Evolutionary conservation across 2,797 vertebrate genomes (phyloP).

Genomic region (Tragopan temminckii): DNA sequence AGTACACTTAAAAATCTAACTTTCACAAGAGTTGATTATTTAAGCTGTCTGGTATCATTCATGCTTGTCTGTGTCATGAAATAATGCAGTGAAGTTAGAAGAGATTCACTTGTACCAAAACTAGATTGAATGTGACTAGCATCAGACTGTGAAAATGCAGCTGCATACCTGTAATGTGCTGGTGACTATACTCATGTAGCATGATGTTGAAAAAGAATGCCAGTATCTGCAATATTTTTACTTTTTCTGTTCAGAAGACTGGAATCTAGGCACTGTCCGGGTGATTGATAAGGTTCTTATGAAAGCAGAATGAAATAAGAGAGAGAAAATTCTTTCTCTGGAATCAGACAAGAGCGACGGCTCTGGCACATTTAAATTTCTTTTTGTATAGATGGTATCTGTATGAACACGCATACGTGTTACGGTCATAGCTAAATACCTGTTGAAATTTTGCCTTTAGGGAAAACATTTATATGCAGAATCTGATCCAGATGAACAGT

Average conservation of each 20-base stretch:
- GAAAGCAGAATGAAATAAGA: not conserved
- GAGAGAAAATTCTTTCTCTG: not conserved
- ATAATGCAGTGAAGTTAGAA: not conserved
- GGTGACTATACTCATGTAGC: not conserved
- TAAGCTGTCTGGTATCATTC: not conserved
- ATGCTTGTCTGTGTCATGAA: not conserved
- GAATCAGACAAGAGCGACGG: not conserved
- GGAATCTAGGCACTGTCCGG: not conserved
- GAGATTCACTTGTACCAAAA: not conserved
- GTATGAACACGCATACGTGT: not conserved
- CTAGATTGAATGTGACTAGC: not conserved
- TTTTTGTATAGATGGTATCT: not conserved
- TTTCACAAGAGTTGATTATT: not conserved
- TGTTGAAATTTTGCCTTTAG: not conserved
- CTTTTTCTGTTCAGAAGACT: not conserved
- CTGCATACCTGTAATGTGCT: not conserved
- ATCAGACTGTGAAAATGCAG: not conserved
- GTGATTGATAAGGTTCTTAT: not conserved
- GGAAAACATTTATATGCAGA: not conserved
- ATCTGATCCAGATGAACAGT: not conserved
- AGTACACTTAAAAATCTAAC: not conserved
- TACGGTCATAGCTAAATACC: not conserved
- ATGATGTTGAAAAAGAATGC: not conserved
- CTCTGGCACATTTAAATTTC: not conserved
- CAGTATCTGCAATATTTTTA: not conserved